These are phyloP conservation scores for Psilanteris sp. DNA, from an alignment of 1,140 invertebrate species.

Conservation along the genomic window DNA sequence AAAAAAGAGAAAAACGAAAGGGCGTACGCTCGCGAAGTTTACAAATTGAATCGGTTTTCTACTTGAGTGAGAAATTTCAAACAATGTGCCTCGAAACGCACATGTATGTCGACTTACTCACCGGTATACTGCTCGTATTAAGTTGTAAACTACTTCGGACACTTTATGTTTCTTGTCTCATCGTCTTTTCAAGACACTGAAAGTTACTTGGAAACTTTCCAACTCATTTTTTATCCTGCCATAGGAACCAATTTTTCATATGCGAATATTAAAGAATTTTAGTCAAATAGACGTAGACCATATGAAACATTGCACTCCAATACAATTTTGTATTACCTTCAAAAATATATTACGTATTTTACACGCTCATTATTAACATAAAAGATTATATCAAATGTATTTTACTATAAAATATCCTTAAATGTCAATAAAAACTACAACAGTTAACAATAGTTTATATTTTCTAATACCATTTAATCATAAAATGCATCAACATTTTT, in stretches of 20 bases:
- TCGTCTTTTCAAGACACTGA: conserved; percentile 42
- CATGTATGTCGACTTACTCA: conserved; percentile 51
- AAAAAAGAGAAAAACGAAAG: conserved; percentile 13
- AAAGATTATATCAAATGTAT: neutral
- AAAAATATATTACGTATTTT: too few relatives aligned
- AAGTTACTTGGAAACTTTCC: conserved; percentile 64
- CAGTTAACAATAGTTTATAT: too few relatives aligned
- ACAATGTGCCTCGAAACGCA: conserved; percentile 47
- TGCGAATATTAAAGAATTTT: conserved; percentile 42
- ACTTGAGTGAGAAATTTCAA: conserved; percentile 56
- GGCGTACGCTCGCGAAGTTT: conserved; percentile 32
- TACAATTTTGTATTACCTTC: neutral
- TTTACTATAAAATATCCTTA: too few relatives aligned
- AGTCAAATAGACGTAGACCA: neutral
- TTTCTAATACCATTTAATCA: too few relatives aligned
- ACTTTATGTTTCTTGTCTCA: conserved; percentile 59
- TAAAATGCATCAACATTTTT: too few relatives aligned
- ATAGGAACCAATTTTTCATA: conserved; percentile 24
- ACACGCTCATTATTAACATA: too few relatives aligned
- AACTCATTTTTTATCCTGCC: conserved; percentile 59
- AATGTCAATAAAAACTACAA: too few relatives aligned
- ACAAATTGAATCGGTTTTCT: conserved; percentile 59
- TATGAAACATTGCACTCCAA: conserved; percentile 3
- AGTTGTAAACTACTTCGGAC: conserved; percentile 51
- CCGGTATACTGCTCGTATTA: conserved; percentile 50